phyloP scores from a whole-genome alignment of 2,888 invertebrate genomes.

The Conchocele bisecta region DNA sequence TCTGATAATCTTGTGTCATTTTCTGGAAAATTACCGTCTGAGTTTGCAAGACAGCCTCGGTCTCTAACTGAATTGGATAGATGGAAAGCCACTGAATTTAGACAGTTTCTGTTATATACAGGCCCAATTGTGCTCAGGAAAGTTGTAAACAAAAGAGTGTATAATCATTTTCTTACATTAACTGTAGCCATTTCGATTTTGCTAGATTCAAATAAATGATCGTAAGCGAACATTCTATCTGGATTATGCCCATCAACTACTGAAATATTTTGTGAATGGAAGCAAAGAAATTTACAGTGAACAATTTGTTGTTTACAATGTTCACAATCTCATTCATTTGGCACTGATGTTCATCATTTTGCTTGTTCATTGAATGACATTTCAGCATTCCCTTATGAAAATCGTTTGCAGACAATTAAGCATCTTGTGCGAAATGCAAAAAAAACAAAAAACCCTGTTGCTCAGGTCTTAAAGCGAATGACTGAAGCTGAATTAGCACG shows the following conservation, averaged over 20 bases:
- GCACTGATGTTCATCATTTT: slow-evolving; percentile 39
- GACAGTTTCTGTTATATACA: slow-evolving; percentile 69
- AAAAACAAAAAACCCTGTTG: slow-evolving; percentile 27
- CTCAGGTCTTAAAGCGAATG: slow-evolving; percentile 26
- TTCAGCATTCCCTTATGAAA: slow-evolving; percentile 51
- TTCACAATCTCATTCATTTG: slow-evolving; percentile 43
- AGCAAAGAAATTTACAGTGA: slow-evolving; percentile 32
- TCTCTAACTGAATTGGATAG: slow-evolving; percentile 58
- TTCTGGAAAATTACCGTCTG: slow-evolving; percentile 36
- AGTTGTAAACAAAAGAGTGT: slow-evolving; percentile 20
- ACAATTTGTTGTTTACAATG: slow-evolving; percentile 55
- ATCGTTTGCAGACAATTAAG: slow-evolving; percentile 40
- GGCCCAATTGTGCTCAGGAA: slow-evolving; percentile 52
- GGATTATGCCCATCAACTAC: slow-evolving; percentile 40
- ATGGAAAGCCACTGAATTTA: slow-evolving; percentile 76
- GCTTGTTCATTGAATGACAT: slow-evolving; percentile 31
- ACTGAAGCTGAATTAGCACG: neutral
- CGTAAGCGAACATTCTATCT: slow-evolving; percentile 17
- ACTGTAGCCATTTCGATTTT: slow-evolving; percentile 38
- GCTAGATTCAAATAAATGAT: slow-evolving; percentile 7
- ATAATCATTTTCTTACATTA: slow-evolving; percentile 44
- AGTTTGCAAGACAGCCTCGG: slow-evolving; percentile 72
- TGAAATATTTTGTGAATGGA: slow-evolving; percentile 37
- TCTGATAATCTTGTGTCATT: slow-evolving; percentile 14
- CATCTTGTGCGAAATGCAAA: slow-evolving; percentile 19